Conservation (phyloP, 2,113 vertebrate genomes). For the Oncorhynchus clarkii region DNA sequence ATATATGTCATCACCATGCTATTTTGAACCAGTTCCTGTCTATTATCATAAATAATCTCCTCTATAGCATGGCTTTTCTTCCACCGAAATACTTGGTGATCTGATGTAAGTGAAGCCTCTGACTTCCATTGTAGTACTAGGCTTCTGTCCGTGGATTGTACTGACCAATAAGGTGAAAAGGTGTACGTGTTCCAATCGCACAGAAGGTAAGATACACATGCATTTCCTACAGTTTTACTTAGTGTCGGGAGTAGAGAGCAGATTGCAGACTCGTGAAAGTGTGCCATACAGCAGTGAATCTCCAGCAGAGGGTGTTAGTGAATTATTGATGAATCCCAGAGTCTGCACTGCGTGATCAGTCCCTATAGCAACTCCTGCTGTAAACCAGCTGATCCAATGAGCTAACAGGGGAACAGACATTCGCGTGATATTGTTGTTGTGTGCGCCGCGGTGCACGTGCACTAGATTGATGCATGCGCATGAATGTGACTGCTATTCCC, state of each 20-base stretch:
- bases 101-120: background rate
- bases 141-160: background rate
- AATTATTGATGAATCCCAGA: slow-evolving; percentile 58
- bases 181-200: background rate
- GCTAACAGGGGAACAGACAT: background rate
- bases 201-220: background rate
- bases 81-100: too few species aligned
- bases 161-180: background rate
- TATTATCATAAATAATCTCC: background rate
- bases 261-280: too few species aligned
- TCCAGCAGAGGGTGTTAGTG: slow-evolving; percentile 27
- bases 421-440: slow-evolving; percentile 11
- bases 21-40: background rate
- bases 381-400: background rate
- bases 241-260: too few species aligned
- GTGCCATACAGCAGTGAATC: too few species aligned
- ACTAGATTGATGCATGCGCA: too few species aligned
- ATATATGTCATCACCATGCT: too few species aligned
- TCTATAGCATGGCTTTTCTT: too few species aligned
- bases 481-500: too few species aligned
- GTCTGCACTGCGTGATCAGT: slow-evolving; percentile 13
- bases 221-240: too few species aligned
- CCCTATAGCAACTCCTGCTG: slow-evolving; percentile 17
- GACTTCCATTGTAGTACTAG: background rate
- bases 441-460: slow-evolving; percentile 27